These are phyloP conservation scores for Romanomermis culicivorax DNA, from an alignment of 2,888 invertebrate species.

Conservation along the genomic window DNA sequence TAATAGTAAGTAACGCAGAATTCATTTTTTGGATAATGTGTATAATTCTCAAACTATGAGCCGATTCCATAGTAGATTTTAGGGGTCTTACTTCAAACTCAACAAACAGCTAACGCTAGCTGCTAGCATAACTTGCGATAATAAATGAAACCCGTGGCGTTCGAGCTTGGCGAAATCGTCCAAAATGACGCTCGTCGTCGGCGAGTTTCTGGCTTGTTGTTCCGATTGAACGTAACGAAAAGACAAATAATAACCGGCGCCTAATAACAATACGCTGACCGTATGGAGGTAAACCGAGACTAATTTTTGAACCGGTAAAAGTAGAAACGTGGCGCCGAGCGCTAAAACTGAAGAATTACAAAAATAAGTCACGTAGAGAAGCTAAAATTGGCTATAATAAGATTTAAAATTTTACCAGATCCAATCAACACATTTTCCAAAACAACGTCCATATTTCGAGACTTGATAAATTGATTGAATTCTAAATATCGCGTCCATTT, in stretches of 20 bases:
- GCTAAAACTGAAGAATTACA: slow-evolving; percentile 33
- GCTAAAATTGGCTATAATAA: background rate
- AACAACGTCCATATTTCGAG: background rate
- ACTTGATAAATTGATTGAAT: background rate
- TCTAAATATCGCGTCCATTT: background rate
- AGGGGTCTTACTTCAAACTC: no score
- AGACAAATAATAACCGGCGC: slow-evolving; percentile 32
- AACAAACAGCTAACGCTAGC: no score
- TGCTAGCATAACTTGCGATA: slow-evolving; percentile 19
- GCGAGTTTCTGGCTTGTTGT: slow-evolving; percentile 13
- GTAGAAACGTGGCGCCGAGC: slow-evolving; percentile 32
- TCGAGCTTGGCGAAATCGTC: slow-evolving; percentile 25
- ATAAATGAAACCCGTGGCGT: slow-evolving; percentile 20
- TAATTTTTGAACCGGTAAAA: slow-evolving; percentile 34
- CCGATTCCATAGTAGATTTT: no score
- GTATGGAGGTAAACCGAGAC: slow-evolving; percentile 36
- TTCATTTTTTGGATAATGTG: no score
- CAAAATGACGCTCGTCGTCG: slow-evolving; percentile 16
- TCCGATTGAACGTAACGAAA: slow-evolving; percentile 31
- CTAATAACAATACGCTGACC: slow-evolving; percentile 31
- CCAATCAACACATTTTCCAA: slow-evolving; percentile 2
- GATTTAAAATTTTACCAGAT: background rate
- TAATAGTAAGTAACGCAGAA: no score
- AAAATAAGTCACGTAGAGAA: no score
- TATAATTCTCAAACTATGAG: no score